phyloP scores from a whole-genome alignment of 2,113 vertebrate genomes.

The Myanophis thanlyinensis region DNA sequence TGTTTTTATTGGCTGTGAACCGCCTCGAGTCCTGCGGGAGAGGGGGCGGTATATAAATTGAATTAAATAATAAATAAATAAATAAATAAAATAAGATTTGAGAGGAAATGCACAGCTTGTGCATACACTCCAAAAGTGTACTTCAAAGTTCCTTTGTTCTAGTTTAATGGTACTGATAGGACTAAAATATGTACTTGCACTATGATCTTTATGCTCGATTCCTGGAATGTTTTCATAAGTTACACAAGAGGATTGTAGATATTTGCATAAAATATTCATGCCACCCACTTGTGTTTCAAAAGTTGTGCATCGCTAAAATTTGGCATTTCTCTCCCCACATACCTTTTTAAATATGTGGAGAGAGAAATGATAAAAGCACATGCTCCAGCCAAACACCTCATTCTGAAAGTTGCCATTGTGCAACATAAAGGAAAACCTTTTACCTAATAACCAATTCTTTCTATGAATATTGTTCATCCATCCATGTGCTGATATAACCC shows the following conservation, averaged over 20 bases:
- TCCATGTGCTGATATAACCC: background rate
- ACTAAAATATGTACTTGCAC: background rate
- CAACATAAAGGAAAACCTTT: background rate
- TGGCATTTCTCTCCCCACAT: too few relatives aligned
- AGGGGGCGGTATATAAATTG: too few relatives aligned
- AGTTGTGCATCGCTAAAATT: background rate
- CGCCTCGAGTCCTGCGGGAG: too few relatives aligned
- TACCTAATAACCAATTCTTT: background rate
- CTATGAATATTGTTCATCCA: background rate
- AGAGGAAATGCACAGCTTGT: background rate
- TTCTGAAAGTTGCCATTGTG: background rate
- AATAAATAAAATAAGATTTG: too few relatives aligned
- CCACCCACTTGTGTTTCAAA: background rate
- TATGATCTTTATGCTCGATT: background rate
- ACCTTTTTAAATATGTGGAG: background rate
- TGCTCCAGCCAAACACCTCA: background rate
- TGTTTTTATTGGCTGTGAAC: too few relatives aligned
- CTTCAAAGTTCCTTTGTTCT: background rate
- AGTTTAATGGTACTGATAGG: background rate
- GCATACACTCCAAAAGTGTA: background rate
- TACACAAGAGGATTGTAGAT: background rate
- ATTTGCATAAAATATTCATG: background rate
- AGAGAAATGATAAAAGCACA: background rate
- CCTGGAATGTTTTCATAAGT: background rate
- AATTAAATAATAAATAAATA: too few relatives aligned